These are phyloP conservation scores for Cotesia typhae DNA, from an alignment of 1,140 invertebrate species.

Conservation along the genomic window DNA sequence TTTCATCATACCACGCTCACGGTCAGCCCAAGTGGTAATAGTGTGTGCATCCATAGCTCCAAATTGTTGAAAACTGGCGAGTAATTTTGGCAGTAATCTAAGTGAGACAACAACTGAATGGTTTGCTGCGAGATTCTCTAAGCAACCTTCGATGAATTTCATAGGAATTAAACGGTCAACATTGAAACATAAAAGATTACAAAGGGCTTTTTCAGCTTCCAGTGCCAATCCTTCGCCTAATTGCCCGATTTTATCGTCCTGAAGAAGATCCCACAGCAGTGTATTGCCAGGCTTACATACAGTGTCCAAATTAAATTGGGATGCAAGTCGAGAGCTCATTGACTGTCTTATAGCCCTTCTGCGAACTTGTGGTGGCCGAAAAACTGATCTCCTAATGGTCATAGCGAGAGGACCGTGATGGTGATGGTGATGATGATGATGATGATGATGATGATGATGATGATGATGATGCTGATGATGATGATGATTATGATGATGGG, in stretches of 20 bases:
- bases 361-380: conserved; percentile 51
- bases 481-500: conserved; percentile 49
- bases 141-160: conserved; percentile 94
- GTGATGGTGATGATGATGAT: conserved; percentile 37
- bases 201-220: conserved; percentile 91
- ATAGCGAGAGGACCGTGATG: conserved; percentile 43
- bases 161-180: conserved; percentile 87
- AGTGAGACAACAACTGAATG: conserved; percentile 88
- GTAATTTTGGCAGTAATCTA: conserved; percentile 86
- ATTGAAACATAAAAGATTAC: conserved; percentile 88
- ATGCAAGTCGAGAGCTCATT: conserved; percentile 50
- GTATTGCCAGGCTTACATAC: conserved; percentile 90
- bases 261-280: conserved; percentile 91
- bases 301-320: conserved; percentile 77
- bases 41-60: conserved; percentile 83
- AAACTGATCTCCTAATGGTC: conserved; percentile 53
- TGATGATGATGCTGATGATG: conserved; percentile 36
- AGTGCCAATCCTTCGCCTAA: conserved; percentile 86
- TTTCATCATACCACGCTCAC: conserved; percentile 89
- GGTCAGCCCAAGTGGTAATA: conserved; percentile 89
- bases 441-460: conserved; percentile 37
- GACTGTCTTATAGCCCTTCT: conserved; percentile 33
- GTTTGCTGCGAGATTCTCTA: conserved; percentile 89
- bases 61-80: conserved; percentile 91
- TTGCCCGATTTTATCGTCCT: conserved; percentile 87